phyloP scores from a whole-genome alignment of 2,888 invertebrate species.

The Polydrusus tereticollis region DNA sequence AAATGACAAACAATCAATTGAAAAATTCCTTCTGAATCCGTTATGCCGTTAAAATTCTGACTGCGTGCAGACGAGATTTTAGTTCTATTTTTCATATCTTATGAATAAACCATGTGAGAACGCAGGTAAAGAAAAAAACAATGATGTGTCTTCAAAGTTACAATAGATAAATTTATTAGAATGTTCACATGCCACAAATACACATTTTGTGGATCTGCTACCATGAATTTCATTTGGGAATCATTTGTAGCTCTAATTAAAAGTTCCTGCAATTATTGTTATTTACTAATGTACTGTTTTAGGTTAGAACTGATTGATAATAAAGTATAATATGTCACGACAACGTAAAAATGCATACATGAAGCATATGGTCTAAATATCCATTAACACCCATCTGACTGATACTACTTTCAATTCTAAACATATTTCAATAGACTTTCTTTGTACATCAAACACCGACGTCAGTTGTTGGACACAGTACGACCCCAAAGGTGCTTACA shows the following conservation, averaged over 20 bases:
- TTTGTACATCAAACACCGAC: constrained; percentile 21
- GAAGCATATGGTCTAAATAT: neutral
- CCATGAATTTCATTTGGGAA: neutral
- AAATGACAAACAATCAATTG: neutral
- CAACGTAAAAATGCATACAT: no score
- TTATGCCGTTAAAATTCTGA: constrained; percentile 47
- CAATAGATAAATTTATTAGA: constrained; percentile 39
- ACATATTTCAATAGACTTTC: constrained; percentile 13
- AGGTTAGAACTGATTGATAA: no score
- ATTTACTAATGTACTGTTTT: no score
- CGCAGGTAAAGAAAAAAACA: constrained; percentile 25
- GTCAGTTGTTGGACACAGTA: constrained; percentile 22
- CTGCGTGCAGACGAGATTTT: constrained; percentile 42
- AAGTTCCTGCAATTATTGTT: no score
- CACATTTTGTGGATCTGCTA: neutral
- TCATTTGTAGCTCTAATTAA: neutral
- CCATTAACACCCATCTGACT: constrained; percentile 4
- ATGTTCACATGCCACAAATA: constrained; percentile 23
- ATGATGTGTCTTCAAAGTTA: constrained; percentile 26
- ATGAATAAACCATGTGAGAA: constrained; percentile 49
- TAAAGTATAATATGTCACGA: no score
- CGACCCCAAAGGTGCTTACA: constrained; percentile 14
- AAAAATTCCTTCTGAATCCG: constrained; percentile 25
- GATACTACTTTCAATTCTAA: constrained; percentile 32
- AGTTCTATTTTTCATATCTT: constrained; percentile 47